Evolutionary conservation across 1,140 invertebrate genomes (phyloP).

Genomic region (Papilio xuthus): DNA sequence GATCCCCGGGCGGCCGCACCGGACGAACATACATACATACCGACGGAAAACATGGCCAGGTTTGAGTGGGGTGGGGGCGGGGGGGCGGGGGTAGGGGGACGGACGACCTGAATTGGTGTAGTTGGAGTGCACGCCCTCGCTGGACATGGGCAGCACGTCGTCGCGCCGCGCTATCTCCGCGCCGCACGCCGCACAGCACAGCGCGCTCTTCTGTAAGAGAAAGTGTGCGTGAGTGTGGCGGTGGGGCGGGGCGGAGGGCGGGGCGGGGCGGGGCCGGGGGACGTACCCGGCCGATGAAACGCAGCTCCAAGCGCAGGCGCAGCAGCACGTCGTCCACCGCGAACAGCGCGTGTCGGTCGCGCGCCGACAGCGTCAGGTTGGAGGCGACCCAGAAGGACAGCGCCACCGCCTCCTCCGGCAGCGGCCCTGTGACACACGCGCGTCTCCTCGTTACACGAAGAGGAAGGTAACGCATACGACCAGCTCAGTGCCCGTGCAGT

Average conservation of each 20-base stretch:
- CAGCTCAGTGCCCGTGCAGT: no score
- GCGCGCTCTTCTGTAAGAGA: constrained; percentile 57
- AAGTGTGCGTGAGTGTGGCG: no score
- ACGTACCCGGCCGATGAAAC: constrained; percentile 55
- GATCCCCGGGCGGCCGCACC: no score
- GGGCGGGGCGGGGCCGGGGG: background rate
- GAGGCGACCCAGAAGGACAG: constrained; percentile 91
- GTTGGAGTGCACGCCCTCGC: constrained; percentile 89
- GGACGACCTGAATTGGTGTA: constrained; percentile 86
- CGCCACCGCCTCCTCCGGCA: constrained; percentile 85
- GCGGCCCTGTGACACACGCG: constrained; percentile 57
- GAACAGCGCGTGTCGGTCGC: constrained; percentile 83
- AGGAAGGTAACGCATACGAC: no score
- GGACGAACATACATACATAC: no score
- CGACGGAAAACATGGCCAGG: background rate
- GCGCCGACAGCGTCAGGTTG: constrained; percentile 86
- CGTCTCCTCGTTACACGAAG: no score
- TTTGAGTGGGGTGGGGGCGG: no score
- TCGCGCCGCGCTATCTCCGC: constrained; percentile 65
- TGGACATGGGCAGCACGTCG: constrained; percentile 90
- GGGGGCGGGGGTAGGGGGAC: background rate
- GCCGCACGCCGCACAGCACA: constrained; percentile 68
- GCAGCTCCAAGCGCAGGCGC: constrained; percentile 83
- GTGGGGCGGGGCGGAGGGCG: no score
- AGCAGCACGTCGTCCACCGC: constrained; percentile 85